Base-by-base conservation (phyloP, 2,888 invertebrate species). In the Eulithis testata region DNA sequence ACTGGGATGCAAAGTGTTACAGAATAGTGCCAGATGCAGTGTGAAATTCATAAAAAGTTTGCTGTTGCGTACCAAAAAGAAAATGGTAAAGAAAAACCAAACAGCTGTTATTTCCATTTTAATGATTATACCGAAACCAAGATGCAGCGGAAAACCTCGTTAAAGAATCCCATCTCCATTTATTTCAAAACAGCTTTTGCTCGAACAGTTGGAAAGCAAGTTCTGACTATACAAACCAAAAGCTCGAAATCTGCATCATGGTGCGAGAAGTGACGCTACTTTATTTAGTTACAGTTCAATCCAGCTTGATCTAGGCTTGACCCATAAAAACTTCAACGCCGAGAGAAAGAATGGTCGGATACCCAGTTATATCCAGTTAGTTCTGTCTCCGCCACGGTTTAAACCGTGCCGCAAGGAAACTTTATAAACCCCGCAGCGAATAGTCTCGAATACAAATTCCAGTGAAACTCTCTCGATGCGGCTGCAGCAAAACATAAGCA, bases 231-330 rank as follows among this genome's bases (percentile, higher is more conserved):
- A 44, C 54, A 61, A 63, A 65, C 65, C 65, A 60, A 66, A 63
- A 21, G 11, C 21, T 12, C 36, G 63, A 54, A 72, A 75, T 76
- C 73, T 75, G 68, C 74, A 75, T 75, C 74, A 76, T 74, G 54
- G 70, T 60, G 69, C 69, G 66, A 76, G 69, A 68, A 73, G 74
- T 78, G 75, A 77, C 76, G 77, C 79, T 76, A 74, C 75, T 76
- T 73, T 76, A 76, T 76, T 76, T 74, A 72, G 63, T 72, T 73
- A 68, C 72, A 82, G 83, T 82, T 83, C 81, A 84, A 87, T 86
- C 84, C 84, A 68, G 77, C 79, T 84, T 89, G 86, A 90, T 88
- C 90, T 87, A 82, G 86, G 89, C 83, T 89, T 91, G 90, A 91
- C 90, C 90, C 80, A 89, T 86, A 89, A 88, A 90, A 91, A 89